phyloP scores from a whole-genome alignment of 2,888 invertebrate species.

The Schrankia costaestrigalis region DNA sequence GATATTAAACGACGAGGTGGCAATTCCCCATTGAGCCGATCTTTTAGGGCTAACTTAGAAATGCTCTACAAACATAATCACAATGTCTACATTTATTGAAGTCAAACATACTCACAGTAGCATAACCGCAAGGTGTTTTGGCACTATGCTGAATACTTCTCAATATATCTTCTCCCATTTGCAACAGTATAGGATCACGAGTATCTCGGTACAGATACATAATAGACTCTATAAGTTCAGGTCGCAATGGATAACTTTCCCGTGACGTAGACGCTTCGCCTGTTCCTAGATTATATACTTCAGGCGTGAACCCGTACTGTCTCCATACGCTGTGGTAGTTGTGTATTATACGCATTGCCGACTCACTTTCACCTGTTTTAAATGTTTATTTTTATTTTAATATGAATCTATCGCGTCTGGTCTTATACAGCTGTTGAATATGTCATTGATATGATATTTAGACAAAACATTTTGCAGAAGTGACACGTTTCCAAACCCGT shows the following conservation, averaged over 20 bases:
- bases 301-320: slow-evolving; percentile 98
- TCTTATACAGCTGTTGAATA: too few species aligned
- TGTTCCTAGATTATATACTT: slow-evolving; percentile 97
- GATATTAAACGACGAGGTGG: too few species aligned
- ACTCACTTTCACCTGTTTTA: slow-evolving; percentile 88
- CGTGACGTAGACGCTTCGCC: slow-evolving; percentile 91
- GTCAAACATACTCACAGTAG: slow-evolving; percentile 85
- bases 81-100: neutral
- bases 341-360: slow-evolving; percentile 95
- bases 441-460: too few species aligned
- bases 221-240: slow-evolving; percentile 97
- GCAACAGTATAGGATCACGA: slow-evolving; percentile 93
- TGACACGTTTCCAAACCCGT: too few species aligned
- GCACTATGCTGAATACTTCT: slow-evolving; percentile 96
- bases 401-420: too few species aligned
- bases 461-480: too few species aligned
- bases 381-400: too few species aligned
- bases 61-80: too few species aligned
- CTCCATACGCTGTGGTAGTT: slow-evolving; percentile 98
- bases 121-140: slow-evolving; percentile 97
- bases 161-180: slow-evolving; percentile 96
- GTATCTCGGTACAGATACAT: slow-evolving; percentile 98
- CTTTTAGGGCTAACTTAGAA: too few species aligned
- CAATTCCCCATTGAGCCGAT: too few species aligned
- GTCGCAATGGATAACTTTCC: slow-evolving; percentile 95